These are phyloP conservation scores for Numenius arquata DNA, from an alignment of 2,113 vertebrate species.

Conservation along the genomic window DNA sequence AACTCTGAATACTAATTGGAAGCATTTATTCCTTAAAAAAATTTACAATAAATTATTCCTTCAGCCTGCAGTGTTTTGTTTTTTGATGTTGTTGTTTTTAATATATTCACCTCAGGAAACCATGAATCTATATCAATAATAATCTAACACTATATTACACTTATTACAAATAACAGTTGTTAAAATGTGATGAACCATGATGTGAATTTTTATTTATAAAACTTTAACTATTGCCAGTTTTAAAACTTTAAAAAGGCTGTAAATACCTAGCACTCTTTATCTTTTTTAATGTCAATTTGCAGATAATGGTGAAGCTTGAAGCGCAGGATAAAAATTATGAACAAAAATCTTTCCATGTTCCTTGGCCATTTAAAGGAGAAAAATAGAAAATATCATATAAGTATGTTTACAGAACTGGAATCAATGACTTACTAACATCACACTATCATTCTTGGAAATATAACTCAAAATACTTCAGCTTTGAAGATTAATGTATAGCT, in stretches of 20 bases:
- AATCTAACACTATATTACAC: neutral
- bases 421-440: neutral
- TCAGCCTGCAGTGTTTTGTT: neutral
- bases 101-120: constrained; percentile 10
- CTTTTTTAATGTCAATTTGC: neutral
- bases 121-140: constrained; percentile 51
- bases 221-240: neutral
- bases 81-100: neutral
- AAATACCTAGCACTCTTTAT: neutral
- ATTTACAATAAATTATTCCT: neutral
- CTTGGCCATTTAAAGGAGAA: neutral
- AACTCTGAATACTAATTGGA: neutral
- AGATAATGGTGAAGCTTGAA: neutral
- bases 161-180: constrained; percentile 62
- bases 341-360: neutral
- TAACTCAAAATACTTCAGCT: neutral
- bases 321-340: neutral
- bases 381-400: neutral
- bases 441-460: neutral
- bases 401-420: neutral
- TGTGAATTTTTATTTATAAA: constrained; percentile 46
- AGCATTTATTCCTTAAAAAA: neutral
- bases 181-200: constrained; percentile 62
- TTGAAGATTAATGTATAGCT: constrained; percentile 14
- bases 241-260: neutral